phyloP scores from a whole-genome alignment of 2,113 vertebrate species.

The Mungos mungo region DNA sequence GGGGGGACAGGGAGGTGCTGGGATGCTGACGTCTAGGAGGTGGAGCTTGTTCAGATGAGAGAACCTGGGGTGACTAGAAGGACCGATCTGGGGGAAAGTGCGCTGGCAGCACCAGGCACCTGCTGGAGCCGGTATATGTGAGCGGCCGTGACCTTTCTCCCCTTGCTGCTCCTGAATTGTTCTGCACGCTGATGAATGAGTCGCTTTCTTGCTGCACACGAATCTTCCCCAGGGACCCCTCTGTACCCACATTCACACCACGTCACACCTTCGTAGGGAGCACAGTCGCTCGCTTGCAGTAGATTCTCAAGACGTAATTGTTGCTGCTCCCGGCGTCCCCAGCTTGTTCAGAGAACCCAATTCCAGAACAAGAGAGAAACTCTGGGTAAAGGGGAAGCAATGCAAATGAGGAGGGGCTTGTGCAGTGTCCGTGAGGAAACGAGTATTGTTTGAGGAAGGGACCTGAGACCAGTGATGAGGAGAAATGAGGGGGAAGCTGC shows the following conservation, averaged over 20 bases:
- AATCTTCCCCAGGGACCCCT: background rate
- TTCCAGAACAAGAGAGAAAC: background rate
- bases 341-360: background rate
- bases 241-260: background rate
- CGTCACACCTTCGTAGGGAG: fast-evolving
- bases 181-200: fast-evolving
- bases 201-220: fast-evolving
- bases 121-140: background rate
- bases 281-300: fast-evolving
- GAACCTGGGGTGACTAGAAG: background rate
- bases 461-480: background rate
- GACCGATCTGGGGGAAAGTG: too few relatives aligned
- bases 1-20: too few relatives aligned
- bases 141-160: background rate
- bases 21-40: background rate
- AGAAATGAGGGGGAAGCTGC: background rate
- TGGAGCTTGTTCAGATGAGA: background rate
- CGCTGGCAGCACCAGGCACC: too few relatives aligned
- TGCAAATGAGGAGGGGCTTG: background rate
- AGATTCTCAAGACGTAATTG: background rate
- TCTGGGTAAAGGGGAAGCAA: background rate
- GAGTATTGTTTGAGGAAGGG: background rate
- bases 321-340: too few relatives aligned
- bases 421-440: background rate
- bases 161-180: fast-evolving